A percentile compares a stretch with the other conserved stretches of the same genome.
These are phyloP conservation scores for Circaetus gallicus DNA, from an alignment of 2,113 vertebrate genomes.

Conservation along the genomic window DNA sequence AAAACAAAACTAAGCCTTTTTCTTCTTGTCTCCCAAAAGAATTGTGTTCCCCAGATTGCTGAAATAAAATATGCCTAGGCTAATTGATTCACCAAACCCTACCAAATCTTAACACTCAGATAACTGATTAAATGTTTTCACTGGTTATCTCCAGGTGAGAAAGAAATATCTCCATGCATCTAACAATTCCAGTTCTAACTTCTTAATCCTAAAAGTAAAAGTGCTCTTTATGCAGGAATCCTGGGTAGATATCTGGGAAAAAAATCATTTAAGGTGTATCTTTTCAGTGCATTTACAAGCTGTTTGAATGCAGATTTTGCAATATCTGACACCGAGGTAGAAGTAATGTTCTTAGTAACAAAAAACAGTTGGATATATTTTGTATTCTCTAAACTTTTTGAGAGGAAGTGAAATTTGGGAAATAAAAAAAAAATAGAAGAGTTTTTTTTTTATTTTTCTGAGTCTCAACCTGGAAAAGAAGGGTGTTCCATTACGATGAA, in stretches of 20 bases:
- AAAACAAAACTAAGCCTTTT: background rate
- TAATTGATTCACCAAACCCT: background rate
- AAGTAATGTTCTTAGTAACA: background rate
- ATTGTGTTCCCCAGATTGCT: background rate
- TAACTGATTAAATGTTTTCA: background rate
- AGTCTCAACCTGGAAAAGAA: background rate
- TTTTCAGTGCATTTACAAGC: background rate
- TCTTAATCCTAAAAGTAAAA: background rate
- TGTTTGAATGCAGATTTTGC: background rate
- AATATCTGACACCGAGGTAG: background rate
- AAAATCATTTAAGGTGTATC: accelerated
- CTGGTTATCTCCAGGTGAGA: background rate
- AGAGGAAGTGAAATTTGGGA: background rate
- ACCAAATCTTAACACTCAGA: background rate
- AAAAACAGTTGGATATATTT: background rate
- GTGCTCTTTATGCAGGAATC: background rate
- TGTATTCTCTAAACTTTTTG: background rate
- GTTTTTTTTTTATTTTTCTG: background rate
- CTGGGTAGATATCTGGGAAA: background rate
- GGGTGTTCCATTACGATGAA: background rate
- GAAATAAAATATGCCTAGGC: background rate
- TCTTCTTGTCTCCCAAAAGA: background rate
- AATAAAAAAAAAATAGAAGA: background rate
- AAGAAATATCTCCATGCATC: background rate
- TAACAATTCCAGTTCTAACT: background rate